Evolutionary conservation across 2,888 invertebrate genomes (phyloP), one percentile per base, ranked within the genome.

Genomic region (Calameuta idolon): DNA sequence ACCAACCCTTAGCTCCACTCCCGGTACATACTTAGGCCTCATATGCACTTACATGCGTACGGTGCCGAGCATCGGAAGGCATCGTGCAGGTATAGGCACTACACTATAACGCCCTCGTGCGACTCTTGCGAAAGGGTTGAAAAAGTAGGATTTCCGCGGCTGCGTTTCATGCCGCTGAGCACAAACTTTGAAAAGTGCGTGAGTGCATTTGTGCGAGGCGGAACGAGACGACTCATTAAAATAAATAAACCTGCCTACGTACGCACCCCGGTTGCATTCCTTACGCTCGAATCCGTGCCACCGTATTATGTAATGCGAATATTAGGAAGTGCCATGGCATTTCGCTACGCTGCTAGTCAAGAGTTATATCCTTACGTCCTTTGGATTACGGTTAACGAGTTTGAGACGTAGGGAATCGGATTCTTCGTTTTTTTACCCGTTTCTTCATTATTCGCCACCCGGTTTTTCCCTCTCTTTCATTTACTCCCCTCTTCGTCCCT

Each of bases 151-250:
- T 87, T 88, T 87, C 81, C 71, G 12, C 15, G 31, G 34, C 71
- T 71, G 71, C 71, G 34, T 81, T 81, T 75, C 82, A 84, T 86
- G 82, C 81, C 81, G 79, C 80, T 80, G 81, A 78, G 75, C 79
- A 83, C 76, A 81, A 81, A 78, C 80, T 83, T 76, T 79, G 81
- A 55, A 85, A 87, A 84, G 81, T 86, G 84, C 85, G 87, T 86
- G 82, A 79, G 83, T 80, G 81, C 80, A 79, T 83, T 81, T 81
- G 76, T 78, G 75, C 73, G 79, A 77, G 71, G 74, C 75, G 77
- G 77, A 80, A 83, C 83, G 83, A 84, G 83, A 85, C 83, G 83
- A 86, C 87, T 89, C 88, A 88, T 89, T 89, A 89, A 88, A 88
- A 89, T 89, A 87, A 89, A 89, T 87, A 89, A 84, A 86, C 74